Conservation (phyloP, 2,113 vertebrate genomes). For the Patagioenas fasciata region DNA sequence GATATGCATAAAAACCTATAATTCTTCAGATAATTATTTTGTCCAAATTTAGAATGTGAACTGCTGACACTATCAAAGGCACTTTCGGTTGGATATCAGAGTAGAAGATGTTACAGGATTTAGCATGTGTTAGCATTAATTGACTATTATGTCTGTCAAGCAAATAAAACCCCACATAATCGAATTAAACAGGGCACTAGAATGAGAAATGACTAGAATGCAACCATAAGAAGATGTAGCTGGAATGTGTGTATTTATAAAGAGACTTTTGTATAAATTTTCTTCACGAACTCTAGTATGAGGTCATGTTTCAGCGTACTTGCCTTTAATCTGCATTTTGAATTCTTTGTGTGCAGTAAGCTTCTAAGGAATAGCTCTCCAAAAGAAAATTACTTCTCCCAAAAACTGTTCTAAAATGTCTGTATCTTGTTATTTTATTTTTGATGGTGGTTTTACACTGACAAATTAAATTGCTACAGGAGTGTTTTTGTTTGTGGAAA, state of each 20-base stretch:
- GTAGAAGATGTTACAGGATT: neutral
- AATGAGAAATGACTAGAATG: neutral
- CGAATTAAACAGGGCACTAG: neutral
- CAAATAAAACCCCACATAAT: conserved; percentile 9
- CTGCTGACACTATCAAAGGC: neutral
- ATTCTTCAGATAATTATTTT: conserved; percentile 52
- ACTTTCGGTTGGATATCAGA: neutral
- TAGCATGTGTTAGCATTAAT: conserved; percentile 44
- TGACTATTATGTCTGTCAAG: conserved; percentile 2
- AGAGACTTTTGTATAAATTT: neutral
- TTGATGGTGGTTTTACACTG: neutral
- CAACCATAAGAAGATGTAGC: neutral
- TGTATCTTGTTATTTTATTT: neutral
- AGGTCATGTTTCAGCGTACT: neutral
- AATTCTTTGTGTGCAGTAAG: neutral
- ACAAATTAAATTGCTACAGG: neutral
- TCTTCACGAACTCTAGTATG: neutral
- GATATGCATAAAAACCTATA: conserved; percentile 21
- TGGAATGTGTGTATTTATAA: neutral
- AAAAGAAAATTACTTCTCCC: neutral
- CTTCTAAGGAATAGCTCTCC: neutral
- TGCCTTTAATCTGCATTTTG: neutral
- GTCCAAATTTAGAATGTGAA: conserved; percentile 32
- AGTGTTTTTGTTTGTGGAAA: neutral
- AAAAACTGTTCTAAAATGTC: neutral